These are phyloP conservation scores for Drosophila watanabei DNA, from an alignment of 1,140 invertebrate genomes.

Conservation along the genomic window DNA sequence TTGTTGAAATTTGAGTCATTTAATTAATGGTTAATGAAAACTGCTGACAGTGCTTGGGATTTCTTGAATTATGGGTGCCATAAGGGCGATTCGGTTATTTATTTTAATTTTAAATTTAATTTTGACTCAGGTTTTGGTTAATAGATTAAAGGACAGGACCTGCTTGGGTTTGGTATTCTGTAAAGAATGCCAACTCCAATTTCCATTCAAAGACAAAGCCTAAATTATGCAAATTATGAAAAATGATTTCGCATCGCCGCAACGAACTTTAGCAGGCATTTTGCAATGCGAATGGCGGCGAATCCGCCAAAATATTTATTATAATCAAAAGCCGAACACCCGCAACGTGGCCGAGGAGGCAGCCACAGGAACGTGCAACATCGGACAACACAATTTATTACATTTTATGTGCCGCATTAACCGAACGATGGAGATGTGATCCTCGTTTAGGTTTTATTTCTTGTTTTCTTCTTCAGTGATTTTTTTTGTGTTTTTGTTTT, in stretches of 20 bases:
- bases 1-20: slow-evolving; percentile 22
- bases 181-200: slow-evolving; percentile 20
- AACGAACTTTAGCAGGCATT: slow-evolving; percentile 37
- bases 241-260: slow-evolving; percentile 43
- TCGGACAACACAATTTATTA: slow-evolving; percentile 77
- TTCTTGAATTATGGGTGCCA: not conserved
- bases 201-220: slow-evolving; percentile 10
- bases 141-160: not conserved
- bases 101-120: slow-evolving; percentile 11
- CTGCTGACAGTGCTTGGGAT: slow-evolving; percentile 41
- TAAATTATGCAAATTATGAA: slow-evolving; percentile 65
- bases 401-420: slow-evolving; percentile 78
- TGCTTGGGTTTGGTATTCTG: not conserved
- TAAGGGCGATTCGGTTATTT: not conserved
- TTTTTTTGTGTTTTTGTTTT: slow-evolving; percentile 4
- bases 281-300: slow-evolving; percentile 56
- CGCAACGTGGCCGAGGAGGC: slow-evolving; percentile 49
- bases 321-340: slow-evolving; percentile 72
- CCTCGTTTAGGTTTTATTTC: slow-evolving; percentile 60
- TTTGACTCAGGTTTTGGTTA: not conserved
- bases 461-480: slow-evolving; percentile 6
- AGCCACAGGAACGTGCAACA: slow-evolving; percentile 39
- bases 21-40: slow-evolving; percentile 48
- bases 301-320: slow-evolving; percentile 76
- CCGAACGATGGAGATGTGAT: slow-evolving; percentile 74